Base-by-base conservation (phyloP, 2,888 invertebrate species). In the Lithosia quadra region DNA sequence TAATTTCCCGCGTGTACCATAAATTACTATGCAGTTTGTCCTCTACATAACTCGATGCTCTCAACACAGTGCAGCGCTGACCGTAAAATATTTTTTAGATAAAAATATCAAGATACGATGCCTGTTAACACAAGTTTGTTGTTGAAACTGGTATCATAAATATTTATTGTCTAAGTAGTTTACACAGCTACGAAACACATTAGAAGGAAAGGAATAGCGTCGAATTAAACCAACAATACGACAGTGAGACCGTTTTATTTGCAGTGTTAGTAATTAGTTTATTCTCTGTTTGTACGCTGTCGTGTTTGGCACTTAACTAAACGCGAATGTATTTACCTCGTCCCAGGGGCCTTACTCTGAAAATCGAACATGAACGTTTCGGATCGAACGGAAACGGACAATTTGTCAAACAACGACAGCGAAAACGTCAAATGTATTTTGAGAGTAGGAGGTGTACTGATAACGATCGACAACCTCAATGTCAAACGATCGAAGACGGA, bases 1-100 rank as follows among this genome's bases (percentile, higher is more conserved):
- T 90, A 90, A 90, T 90, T 90, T 90, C 90, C 90, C 90, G 85
- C 79, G 87, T 80, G 89, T 83, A 85, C 80, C 87, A 87, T 90
- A 89, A 89, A 90, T 89, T 86, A 87, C 82, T 74, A 76, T 79
- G 81, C 86, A 86, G 83, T 85, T 83, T 86, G 87, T 84, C 85
- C 82, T 79, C 65, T 64, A 10, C 80, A 71, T 74, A 74, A 72
- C 65, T 76, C 63, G 67, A 62, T 73, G 73, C 76, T 72, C 75
- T 68, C n/a, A 24, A 53, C 63, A 64, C 58, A 33, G 61, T 15
- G 70, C 67, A 68, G 59, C 66, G 62, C 68, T 71, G 70, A 75
- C 67, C 65, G 67, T 73, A 62, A 69, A 78, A 69, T 65, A 71
- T 63, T 80, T 73, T 68, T 28, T 4, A 67, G 62, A 77, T 57